Evolutionary conservation across 1,140 invertebrate species (phyloP), one percentile per base, ranked within the genome.

Genomic region (Hylaeus volcanicus): DNA sequence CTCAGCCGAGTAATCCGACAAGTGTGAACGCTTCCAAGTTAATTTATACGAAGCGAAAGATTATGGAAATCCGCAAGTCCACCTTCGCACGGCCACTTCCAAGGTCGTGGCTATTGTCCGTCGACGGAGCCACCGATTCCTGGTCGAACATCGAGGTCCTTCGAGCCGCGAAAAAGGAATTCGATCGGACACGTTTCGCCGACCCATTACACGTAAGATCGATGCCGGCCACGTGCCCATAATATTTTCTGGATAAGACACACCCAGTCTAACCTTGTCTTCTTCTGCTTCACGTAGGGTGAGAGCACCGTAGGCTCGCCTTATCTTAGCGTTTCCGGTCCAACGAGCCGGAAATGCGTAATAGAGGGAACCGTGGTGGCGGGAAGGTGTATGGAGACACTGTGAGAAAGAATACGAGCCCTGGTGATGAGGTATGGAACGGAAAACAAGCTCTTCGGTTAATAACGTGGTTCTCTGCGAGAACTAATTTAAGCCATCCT

Each of bases 251-350:
- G 86, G 89, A 91, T 91, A 91, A 91, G 88, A 86, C 86, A 85
- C 85, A 75, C 87, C 84, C 83, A 76, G 61, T 72, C 63, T 64
- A 84, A 87, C 77, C 84, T 82, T 74, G 86, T 83, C 80, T 70
- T 86, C 80, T 48, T 75, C 82, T 88, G 70, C 79, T 68, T 84
- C 77, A 72, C 86, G 81, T 58, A 51, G 79, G 76, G 84, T 71
- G 83, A 81, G 63, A 74, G 76, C 78, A 43, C 77, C 63, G 83
- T 85, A 88, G 88, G 89, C 85, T 83, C 81, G 90, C 91, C 92
- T 93, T 93, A 93, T 93, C 92, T 93, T 89, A 89, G 87, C 87
- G 91, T 93, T 93, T 93, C 90, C 92, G 91, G 92, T 92, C 91
- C 92, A 93, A 84, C 89, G 93, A 90, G 84, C 91, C 87, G 92